Evolutionary conservation across 2,113 vertebrate genomes (phyloP).

Genomic region (Petromus typicus): DNA sequence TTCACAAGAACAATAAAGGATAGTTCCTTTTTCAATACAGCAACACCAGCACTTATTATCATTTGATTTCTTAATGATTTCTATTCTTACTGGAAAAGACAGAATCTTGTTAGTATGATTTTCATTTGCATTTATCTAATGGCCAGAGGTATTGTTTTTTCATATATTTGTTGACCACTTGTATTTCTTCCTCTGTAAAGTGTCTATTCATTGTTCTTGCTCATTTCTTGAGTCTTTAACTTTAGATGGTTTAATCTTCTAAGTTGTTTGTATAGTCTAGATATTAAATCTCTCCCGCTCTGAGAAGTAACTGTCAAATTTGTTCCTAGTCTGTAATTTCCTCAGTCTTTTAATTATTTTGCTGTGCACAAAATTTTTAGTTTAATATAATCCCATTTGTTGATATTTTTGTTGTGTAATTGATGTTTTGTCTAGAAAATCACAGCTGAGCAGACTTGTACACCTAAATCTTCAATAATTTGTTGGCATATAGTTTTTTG

Average conservation of each 20-base stretch:
- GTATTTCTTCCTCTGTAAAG: neutral
- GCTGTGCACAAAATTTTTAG: neutral
- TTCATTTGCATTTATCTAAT: neutral
- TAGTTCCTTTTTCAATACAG: neutral
- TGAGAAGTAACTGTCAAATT: neutral
- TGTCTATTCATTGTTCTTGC: neutral
- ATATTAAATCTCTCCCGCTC: neutral
- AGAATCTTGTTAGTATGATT: neutral
- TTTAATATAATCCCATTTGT: neutral
- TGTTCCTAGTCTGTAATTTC: neutral
- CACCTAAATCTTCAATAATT: too few species aligned
- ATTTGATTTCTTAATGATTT: neutral
- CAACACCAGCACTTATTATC: neutral
- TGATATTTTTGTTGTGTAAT: neutral
- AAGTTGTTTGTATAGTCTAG: neutral
- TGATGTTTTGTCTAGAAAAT: neutral
- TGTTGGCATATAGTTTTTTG: too few species aligned
- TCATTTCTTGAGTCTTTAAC: neutral
- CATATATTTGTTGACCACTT: neutral
- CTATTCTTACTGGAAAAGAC: neutral
- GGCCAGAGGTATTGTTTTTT: neutral
- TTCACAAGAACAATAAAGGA: neutral
- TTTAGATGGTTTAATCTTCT: neutral
- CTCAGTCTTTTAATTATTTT: neutral
- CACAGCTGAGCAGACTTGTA: too few species aligned